These are phyloP conservation scores for Saxicola maurus DNA, from an alignment of 2,797 vertebrate genomes.

Conservation along the genomic window DNA sequence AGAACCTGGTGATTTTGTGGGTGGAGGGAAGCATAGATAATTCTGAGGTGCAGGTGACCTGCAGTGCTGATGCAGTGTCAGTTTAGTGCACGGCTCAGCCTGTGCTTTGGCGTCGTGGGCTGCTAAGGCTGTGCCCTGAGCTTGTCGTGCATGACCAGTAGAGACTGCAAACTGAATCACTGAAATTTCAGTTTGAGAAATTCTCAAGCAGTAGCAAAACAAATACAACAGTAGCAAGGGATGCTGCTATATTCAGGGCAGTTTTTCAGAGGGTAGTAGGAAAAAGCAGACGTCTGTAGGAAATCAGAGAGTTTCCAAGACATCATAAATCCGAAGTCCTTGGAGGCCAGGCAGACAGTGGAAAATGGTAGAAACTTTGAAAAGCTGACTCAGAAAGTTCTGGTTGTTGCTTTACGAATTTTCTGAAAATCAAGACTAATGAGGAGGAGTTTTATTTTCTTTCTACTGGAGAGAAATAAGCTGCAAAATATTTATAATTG, in stretches of 20 bases:
- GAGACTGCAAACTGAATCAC: not conserved
- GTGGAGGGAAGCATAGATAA: not conserved
- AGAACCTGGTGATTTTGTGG: not conserved
- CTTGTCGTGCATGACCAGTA: not conserved
- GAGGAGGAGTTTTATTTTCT: not conserved
- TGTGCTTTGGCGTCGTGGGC: not conserved
- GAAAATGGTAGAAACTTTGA: not conserved
- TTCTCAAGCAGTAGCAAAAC: not conserved
- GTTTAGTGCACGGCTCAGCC: not conserved
- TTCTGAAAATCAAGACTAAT: not conserved
- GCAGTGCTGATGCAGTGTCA: not conserved
- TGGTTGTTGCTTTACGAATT: not conserved
- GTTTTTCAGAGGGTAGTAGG: not conserved
- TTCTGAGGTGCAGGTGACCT: not conserved
- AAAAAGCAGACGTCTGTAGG: not conserved
- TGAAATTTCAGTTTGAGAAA: not conserved
- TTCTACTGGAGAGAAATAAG: not conserved
- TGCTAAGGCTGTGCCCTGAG: not conserved
- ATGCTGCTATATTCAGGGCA: not conserved
- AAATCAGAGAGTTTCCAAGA: not conserved
- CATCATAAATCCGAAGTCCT: not conserved
- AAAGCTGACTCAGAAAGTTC: not conserved
- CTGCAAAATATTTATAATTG: not conserved
- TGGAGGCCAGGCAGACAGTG: not conserved
- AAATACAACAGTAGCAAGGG: not conserved